A percentile compares a stretch with the other conserved stretches of the same genome.
Evolutionary conservation across 2,113 vertebrate genomes (phyloP).

Genomic region (Probosciger aterrimus): DNA sequence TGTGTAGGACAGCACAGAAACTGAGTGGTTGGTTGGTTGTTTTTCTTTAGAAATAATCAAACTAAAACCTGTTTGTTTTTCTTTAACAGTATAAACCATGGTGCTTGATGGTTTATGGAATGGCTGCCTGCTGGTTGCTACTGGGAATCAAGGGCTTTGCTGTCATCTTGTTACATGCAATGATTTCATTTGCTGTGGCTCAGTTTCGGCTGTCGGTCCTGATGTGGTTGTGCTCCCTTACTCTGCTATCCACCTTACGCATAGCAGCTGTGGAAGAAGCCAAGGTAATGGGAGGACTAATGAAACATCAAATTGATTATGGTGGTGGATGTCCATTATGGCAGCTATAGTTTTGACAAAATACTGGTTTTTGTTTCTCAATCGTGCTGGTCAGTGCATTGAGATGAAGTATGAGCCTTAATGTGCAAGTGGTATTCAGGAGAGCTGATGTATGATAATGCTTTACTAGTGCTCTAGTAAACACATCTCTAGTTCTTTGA

Average conservation of each 20-base stretch:
- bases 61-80: background rate
- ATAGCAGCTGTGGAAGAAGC: conserved; percentile 82
- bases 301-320: background rate
- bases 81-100: conserved; percentile 79
- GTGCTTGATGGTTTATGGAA: conserved; percentile 81
- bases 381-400: background rate
- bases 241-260: conserved; percentile 84
- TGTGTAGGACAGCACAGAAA: background rate
- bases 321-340: background rate
- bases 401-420: background rate
- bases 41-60: background rate
- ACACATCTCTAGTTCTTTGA: background rate
- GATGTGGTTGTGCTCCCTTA: conserved; percentile 84
- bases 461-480: background rate
- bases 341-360: background rate
- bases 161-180: conserved; percentile 81
- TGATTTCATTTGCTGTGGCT: conserved; percentile 84
- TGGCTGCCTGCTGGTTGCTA: conserved; percentile 82
- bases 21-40: background rate
- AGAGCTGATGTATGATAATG: background rate
- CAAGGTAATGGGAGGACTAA: conserved; percentile 75
- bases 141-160: conserved; percentile 83
- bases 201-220: conserved; percentile 78
- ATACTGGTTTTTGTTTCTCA: fast-evolving
- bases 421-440: background rate